A percentile compares a stretch with the other conserved stretches of the same genome.
Evolutionary conservation across 35 echinoderm and acorn worm species (phyloP).

Genomic region (Lytechinus variegatus): DNA sequence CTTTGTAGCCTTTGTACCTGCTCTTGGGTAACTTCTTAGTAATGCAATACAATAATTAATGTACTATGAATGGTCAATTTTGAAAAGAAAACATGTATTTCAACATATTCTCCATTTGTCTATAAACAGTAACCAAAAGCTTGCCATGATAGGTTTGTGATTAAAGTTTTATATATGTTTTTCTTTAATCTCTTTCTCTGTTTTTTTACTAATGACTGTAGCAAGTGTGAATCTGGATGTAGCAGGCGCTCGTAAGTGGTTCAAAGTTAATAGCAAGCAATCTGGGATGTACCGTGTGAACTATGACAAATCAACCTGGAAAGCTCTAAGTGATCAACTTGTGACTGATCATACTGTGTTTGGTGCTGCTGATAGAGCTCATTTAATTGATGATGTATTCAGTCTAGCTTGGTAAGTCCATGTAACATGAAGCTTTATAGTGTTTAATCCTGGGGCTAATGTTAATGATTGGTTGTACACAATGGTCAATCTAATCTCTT

Average conservation of each 20-base stretch:
- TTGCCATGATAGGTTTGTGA: too few species aligned
- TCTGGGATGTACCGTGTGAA: constrained; percentile 91
- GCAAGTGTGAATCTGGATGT: constrained; percentile 23
- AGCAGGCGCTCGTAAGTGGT: constrained; percentile 58
- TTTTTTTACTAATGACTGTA: background rate
- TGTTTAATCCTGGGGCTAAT: too few species aligned
- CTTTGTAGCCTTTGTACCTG: too few species aligned
- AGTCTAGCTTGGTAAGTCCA: constrained; percentile 52
- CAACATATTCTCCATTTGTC: too few species aligned
- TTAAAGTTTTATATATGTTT: too few species aligned
- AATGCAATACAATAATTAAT: too few species aligned
- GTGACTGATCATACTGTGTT: constrained; percentile 40
- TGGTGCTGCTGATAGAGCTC: constrained; percentile 73
- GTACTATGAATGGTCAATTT: too few species aligned
- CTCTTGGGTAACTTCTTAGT: too few species aligned
- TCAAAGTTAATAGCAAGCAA: constrained; percentile 79
- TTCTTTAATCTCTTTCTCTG: background rate
- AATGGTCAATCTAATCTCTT: too few species aligned
- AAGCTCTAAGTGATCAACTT: constrained; percentile 54
- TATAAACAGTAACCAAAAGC: too few species aligned
- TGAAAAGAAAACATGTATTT: too few species aligned
- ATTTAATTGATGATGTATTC: constrained; percentile 84
- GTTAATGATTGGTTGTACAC: too few species aligned
- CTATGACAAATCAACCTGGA: constrained; percentile 79
- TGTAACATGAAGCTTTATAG: background rate